Evolutionary conservation across 2,113 vertebrate genomes (phyloP).

Genomic region (Pagrus major): DNA sequence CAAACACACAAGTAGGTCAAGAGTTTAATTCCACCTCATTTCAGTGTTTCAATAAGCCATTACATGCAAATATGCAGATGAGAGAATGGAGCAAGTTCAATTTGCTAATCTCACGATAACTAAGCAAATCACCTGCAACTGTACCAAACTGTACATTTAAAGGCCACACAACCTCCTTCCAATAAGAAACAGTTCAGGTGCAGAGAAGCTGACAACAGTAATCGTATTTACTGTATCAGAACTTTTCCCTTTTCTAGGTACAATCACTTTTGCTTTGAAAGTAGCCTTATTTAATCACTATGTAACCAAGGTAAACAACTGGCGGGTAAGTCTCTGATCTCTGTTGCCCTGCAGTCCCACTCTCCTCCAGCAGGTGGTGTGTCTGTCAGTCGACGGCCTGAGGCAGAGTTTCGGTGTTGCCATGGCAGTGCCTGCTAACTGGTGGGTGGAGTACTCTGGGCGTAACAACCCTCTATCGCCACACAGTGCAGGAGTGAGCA

Average conservation of each 20-base stretch:
- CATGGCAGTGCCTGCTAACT: conserved; percentile 75
- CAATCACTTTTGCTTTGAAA: neutral
- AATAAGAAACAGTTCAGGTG: too few species aligned
- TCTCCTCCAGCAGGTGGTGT: conserved; percentile 71
- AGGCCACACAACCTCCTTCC: too few species aligned
- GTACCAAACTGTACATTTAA: too few species aligned
- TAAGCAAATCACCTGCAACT: neutral
- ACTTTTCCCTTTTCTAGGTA: neutral
- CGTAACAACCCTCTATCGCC: conserved; percentile 9
- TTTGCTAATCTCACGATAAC: neutral
- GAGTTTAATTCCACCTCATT: neutral
- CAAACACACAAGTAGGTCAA: conserved; percentile 50
- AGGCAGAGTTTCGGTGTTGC: conserved; percentile 75
- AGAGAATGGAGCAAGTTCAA: neutral
- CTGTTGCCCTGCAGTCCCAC: conserved; percentile 56
- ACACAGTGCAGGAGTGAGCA: conserved; percentile 55
- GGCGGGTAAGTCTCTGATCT: neutral
- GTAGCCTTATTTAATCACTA: neutral
- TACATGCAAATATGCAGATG: neutral
- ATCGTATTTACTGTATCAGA: neutral
- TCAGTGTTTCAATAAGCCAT: neutral
- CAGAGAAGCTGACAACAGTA: too few species aligned
- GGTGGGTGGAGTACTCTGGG: conserved; percentile 81
- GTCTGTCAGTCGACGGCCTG: conserved; percentile 73
- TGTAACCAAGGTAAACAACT: neutral